Base-by-base conservation (phyloP, 2,113 vertebrate genomes). In the Apteryx owenii region DNA sequence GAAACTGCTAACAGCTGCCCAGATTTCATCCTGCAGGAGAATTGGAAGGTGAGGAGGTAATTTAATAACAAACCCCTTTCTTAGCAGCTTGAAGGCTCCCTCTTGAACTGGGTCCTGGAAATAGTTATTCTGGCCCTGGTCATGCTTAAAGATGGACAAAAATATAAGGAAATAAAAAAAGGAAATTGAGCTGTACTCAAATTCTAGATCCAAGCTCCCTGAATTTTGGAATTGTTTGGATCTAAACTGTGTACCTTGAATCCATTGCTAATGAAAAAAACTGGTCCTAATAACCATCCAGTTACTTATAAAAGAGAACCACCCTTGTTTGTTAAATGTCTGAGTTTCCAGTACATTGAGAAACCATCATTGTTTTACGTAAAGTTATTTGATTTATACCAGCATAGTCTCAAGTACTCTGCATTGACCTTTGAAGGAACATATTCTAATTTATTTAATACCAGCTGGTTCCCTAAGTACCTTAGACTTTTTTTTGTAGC, bases 31-130 rank as follows among this genome's bases (percentile, higher is more conserved):
- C 79, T 8, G 88, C 81, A 93, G 91, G 90, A 93, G 60, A 94
- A 83, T 33, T 96, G 76, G 93, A 95, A 96, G 93, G 95, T 70
- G 87, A 96, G 46, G 76, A 92, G 58, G 69, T 90, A 95, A 93
- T 86, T 91, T 95, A 81, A 94, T 76, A 88, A 71, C 89, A 93
- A 95, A 78, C 38, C 10, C 25, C 38, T 81, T 96, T 83, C 75
- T 82, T 81, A 96, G 93, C 85, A 85, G 64, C 68, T 73, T 94
- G 48, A 90, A 64, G 84, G 81, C 72, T 97, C 81, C 87, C 75
- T 95, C 91, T 95, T 93, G 95, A 95, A 84, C 78, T 71, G 72
- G 64, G 73, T 94, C 64, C 76, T 95, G 93, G 88, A 95, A 96
- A 93, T 36, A 71, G 72, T 96, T 94, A 33, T 85, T 95, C 71